Percentiles rank a stretch among this genome's conserved stretches.
Evolutionary conservation across 2,797 vertebrate genomes (phyloP).

Genomic region (Chrysolophus pictus): DNA sequence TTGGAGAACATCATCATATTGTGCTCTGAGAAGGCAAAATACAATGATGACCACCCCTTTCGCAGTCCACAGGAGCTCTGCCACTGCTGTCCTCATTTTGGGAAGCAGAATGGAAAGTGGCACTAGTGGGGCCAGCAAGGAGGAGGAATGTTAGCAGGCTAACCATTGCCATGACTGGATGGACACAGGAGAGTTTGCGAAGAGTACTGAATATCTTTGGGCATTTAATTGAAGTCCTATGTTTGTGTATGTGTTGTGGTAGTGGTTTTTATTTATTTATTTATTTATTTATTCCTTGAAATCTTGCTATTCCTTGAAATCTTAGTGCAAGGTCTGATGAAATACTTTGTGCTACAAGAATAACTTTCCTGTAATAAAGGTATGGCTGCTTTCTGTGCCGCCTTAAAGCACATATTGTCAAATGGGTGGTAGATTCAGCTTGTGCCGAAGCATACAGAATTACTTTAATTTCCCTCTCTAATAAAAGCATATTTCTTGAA

Average conservation of each 20-base stretch:
- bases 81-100: not conserved
- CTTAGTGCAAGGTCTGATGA: not conserved
- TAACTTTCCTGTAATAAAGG: not conserved
- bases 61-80: accelerated
- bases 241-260: not conserved
- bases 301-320: not conserved
- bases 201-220: not conserved
- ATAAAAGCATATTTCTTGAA: not conserved
- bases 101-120: not conserved
- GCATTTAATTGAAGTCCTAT: not conserved
- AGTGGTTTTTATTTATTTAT: too few relatives aligned
- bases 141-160: not conserved
- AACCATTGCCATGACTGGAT: not conserved
- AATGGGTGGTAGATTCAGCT: not conserved
- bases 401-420: not conserved
- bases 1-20: not conserved
- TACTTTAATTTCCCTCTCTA: not conserved
- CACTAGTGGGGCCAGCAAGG: not conserved
- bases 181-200: not conserved
- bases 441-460: not conserved
- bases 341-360: not conserved
- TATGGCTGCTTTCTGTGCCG: not conserved
- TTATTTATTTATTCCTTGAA: not conserved
- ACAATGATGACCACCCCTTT: not conserved
- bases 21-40: not conserved